phyloP scores from a whole-genome alignment of 1,140 invertebrate species.

The Acromyrmex echinatior region DNA sequence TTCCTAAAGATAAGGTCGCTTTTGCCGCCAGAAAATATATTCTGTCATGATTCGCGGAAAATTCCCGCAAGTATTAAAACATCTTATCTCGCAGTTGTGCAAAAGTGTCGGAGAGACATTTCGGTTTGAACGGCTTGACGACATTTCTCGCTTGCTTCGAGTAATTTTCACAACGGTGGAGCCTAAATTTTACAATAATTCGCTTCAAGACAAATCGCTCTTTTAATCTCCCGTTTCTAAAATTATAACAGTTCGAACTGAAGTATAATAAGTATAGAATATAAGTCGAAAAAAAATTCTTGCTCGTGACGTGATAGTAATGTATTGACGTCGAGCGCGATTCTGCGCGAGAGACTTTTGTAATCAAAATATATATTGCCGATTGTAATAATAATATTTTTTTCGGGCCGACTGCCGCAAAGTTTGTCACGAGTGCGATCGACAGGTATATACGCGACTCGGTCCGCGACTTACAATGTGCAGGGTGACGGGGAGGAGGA shows the following conservation, averaged over 20 bases:
- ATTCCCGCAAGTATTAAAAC: constrained; percentile 70
- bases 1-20: constrained; percentile 51
- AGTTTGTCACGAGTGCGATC: constrained; percentile 45
- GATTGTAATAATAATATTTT: constrained; percentile 7
- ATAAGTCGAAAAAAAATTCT: neutral
- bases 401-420: neutral
- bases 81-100: constrained; percentile 61
- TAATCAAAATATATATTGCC: constrained; percentile 11
- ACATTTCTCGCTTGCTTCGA: neutral
- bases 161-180: neutral
- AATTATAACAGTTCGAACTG: neutral
- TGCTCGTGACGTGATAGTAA: neutral
- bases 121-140: neutral
- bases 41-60: constrained; percentile 56
- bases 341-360: neutral
- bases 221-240: neutral
- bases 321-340: neutral
- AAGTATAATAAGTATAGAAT: neutral
- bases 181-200: neutral
- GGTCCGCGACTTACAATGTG: constrained; percentile 46
- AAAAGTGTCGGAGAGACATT: constrained; percentile 39
- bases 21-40: constrained; percentile 65
- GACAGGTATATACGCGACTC: constrained; percentile 36
- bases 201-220: neutral
- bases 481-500: neutral